Base-by-base conservation (phyloP, 1,140 invertebrate species). In the Dysdera silvatica region DNA sequence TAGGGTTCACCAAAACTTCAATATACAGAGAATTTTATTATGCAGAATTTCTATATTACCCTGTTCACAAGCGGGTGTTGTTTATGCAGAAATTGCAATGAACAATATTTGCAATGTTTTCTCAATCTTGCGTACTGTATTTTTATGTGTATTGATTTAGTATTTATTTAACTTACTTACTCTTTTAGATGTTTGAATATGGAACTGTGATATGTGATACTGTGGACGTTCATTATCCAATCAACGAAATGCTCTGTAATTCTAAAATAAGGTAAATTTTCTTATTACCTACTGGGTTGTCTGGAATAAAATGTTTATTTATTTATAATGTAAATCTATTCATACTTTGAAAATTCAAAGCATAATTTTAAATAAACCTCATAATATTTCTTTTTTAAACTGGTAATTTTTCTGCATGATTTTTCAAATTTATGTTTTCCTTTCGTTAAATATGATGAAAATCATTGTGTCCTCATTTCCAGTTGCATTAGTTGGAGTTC, bases 401-500 rank as follows among this genome's bases (percentile, higher is more conserved):
- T 45, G 18, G 8, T n/a, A 7, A 45, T 10, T n/a, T 45, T 10
- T 12, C 7, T 20, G 14, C 7, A n/a, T 14, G 43, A 12, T 45
- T 45, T 45, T 45, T 45, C 23, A 6, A 45, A 16, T 4, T 35
- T 33, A n/a, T 37, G 14, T 51, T 20, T 10, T 20, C 23, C 29
- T 48, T 14, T 28, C 16, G 14, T 18, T 47, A 3, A 45, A 45
- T 10, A 23, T 23, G 26, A 16, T 23, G 26, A 51, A 29, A 8
- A 18, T 31, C 2, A 62, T 67, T 47, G 16, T 63, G 69, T 57
- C 69, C 43, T 31, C 47, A 10, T 54, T 49, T 65, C 8, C 14
- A 95, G 91, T 7, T 96, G 92, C 78, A 85, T 97, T 0, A 89
- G 87, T 48, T 98, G 91, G 91, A 95, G 92, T 77, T 86, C 85